Evolutionary conservation across 2,888 invertebrate genomes (phyloP).

Genomic region (Sepioteuthis lessoniana): DNA sequence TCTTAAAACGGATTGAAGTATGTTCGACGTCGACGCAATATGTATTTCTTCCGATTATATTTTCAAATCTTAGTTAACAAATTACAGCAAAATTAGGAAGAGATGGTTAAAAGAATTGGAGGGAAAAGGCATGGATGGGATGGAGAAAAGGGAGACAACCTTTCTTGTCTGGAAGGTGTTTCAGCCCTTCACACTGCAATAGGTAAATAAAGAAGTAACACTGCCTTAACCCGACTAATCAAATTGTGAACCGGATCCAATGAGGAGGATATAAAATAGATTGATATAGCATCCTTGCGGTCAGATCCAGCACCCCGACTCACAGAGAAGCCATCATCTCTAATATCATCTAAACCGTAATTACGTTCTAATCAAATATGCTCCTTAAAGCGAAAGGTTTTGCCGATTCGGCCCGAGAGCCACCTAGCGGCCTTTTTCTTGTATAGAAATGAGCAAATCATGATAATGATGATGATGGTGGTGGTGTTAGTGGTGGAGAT

Average conservation of each 20-base stretch:
- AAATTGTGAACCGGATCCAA: background rate
- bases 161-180: slow-evolving; percentile 19
- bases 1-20: no score
- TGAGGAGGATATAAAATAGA: slow-evolving; percentile 15
- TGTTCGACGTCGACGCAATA: background rate
- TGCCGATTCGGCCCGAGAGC: slow-evolving; percentile 33
- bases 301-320: background rate
- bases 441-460: background rate
- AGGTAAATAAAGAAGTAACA: slow-evolving; percentile 33
- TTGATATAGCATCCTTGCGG: slow-evolving; percentile 18
- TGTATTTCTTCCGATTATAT: background rate
- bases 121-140: background rate
- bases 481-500: background rate
- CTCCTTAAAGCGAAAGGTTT: slow-evolving; percentile 21
- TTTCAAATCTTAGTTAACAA: background rate
- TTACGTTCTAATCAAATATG: slow-evolving; percentile 33
- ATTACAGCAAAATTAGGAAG: background rate
- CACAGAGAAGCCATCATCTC: slow-evolving; percentile 10
- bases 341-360: background rate
- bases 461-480: background rate
- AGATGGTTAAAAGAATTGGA: background rate
- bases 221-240: background rate
- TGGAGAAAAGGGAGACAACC: background rate
- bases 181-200: background rate
- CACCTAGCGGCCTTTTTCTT: slow-evolving; percentile 33